Percentiles rank a stretch among this genome's conserved stretches.
phyloP scores from a whole-genome alignment of 2,888 invertebrate genomes.

The Prosapia bicincta region DNA sequence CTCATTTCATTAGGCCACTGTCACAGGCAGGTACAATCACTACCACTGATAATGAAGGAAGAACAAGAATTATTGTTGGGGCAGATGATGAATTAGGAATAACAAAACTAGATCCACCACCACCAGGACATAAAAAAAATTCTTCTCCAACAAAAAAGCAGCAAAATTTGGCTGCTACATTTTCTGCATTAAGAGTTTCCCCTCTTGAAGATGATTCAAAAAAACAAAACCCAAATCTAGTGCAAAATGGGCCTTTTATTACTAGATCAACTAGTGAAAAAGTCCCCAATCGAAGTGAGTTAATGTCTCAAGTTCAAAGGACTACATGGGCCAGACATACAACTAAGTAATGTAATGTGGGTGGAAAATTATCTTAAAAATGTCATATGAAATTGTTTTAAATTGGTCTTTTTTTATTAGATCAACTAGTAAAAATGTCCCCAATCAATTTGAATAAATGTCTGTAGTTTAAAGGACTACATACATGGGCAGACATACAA shows the following conservation, averaged over 20 bases:
- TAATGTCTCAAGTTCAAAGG: conserved; percentile 78
- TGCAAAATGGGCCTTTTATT: conserved; percentile 60
- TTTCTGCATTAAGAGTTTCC: conserved; percentile 56
- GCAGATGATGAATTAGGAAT: conserved; percentile 47
- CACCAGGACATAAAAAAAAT: conserved; percentile 30
- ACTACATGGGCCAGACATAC: conserved; percentile 85
- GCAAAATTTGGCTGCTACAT: conserved; percentile 41
- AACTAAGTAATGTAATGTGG: conserved; percentile 65
- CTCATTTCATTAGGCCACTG: conserved; percentile 60
- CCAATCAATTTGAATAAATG: too few relatives aligned
- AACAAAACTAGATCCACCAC: conserved; percentile 36
- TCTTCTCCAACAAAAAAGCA: conserved; percentile 30
- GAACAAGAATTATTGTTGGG: conserved; percentile 60
- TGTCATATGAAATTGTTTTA: too few relatives aligned
- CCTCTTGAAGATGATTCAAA: conserved; percentile 49
- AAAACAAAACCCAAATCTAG: conserved; percentile 13
- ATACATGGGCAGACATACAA: too few relatives aligned
- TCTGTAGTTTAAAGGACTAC: too few relatives aligned
- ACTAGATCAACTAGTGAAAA: conserved; percentile 81
- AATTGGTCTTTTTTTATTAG: too few relatives aligned
- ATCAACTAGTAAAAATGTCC: too few relatives aligned
- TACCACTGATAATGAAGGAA: conserved; percentile 58
- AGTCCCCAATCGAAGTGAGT: conserved; percentile 78
- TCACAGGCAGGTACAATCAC: conserved; percentile 62
- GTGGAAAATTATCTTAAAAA: too few relatives aligned